Percentiles rank a stretch among this genome's conserved stretches.
Evolutionary conservation across 2,888 invertebrate species (phyloP).

Genomic region (Netelia virgata): DNA sequence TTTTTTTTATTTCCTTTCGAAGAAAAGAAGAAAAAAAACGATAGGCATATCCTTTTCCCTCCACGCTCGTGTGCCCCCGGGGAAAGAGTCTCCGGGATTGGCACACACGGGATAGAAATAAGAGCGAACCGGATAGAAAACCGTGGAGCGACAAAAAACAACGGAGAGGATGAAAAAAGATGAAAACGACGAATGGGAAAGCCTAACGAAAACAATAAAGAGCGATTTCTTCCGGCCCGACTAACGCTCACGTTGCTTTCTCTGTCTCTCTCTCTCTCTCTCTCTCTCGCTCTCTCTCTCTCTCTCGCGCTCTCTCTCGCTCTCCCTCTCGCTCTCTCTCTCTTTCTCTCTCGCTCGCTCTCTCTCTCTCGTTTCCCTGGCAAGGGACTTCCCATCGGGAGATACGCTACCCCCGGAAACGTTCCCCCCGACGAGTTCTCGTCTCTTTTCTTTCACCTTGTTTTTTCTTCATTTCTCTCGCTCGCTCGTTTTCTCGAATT

Average conservation of each 20-base stretch:
- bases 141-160: conserved; percentile 58
- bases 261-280: neutral
- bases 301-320: conserved; percentile 13
- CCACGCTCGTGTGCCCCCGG: conserved; percentile 26
- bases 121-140: conserved; percentile 47
- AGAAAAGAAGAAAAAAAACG: neutral
- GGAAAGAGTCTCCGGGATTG: conserved; percentile 32
- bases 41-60: conserved; percentile 35
- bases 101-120: conserved; percentile 36
- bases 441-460: conserved; percentile 29
- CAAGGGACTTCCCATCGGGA: conserved; percentile 44
- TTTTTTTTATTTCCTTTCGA: conserved; percentile 20
- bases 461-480: conserved; percentile 4
- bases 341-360: conserved; percentile 14
- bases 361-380: conserved; percentile 2
- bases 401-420: conserved; percentile 52
- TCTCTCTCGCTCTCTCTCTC: conserved; percentile 9
- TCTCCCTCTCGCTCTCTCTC: conserved; percentile 8
- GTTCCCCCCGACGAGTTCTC: conserved; percentile 31
- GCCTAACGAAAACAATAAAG: conserved; percentile 83
- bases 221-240: conserved; percentile 79
- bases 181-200: conserved; percentile 59
- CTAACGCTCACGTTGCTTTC: conserved; percentile 58
- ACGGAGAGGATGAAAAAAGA: conserved; percentile 61
- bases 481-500: neutral